Percentiles rank a stretch among this genome's conserved stretches.
Conservation (phyloP, 92 coral and sea anemone species). For the Palythoa grandiflora region DNA sequence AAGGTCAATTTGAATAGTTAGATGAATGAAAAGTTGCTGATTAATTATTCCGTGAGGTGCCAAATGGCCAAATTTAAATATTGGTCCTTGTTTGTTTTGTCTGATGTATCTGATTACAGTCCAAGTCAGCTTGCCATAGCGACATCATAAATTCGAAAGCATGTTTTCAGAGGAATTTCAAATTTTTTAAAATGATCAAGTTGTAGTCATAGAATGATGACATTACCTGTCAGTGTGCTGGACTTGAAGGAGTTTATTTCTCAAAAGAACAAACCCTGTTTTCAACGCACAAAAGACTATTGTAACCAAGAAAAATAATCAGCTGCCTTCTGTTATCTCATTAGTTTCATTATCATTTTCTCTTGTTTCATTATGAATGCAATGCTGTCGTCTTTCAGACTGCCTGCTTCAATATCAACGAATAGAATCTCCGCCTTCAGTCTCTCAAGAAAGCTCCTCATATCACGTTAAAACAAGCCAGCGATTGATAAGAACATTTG, state of each 20-base stretch:
- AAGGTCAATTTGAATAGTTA: neutral
- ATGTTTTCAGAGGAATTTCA: too few species aligned
- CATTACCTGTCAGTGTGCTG: too few species aligned
- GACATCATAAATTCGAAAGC: too few species aligned
- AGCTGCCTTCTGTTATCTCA: neutral
- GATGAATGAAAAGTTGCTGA: constrained; percentile 14
- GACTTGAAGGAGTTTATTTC: neutral
- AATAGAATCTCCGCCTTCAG: neutral
- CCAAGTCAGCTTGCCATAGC: neutral
- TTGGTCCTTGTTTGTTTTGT: constrained; percentile 1
- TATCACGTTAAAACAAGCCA: neutral
- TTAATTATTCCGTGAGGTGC: neutral
- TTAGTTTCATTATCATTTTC: neutral
- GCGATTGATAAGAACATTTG: too few species aligned
- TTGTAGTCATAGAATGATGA: too few species aligned
- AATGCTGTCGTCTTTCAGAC: neutral
- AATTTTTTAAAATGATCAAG: too few species aligned
- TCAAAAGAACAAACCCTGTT: neutral
- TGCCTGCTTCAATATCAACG: neutral
- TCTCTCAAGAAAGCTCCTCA: neutral
- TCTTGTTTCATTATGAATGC: neutral
- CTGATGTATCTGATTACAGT: neutral
- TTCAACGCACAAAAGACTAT: neutral
- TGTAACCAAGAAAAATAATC: neutral
- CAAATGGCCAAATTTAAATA: neutral